A percentile compares a stretch with the other conserved stretches of the same genome.
These are phyloP conservation scores for Heteropelma amictum DNA, from an alignment of 2,888 invertebrate genomes.

Conservation along the genomic window DNA sequence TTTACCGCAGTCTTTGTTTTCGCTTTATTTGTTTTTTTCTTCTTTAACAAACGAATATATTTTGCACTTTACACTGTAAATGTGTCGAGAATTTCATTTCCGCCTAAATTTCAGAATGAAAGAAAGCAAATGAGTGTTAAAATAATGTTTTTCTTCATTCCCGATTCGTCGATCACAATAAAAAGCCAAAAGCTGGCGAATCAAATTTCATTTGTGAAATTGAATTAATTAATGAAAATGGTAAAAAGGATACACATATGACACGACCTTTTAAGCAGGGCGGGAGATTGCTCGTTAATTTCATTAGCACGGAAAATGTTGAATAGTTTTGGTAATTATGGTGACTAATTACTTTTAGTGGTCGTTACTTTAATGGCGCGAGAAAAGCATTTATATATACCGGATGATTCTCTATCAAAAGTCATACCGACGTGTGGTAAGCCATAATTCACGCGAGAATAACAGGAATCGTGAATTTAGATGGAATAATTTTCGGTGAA, in stretches of 20 bases:
- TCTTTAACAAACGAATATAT: background rate
- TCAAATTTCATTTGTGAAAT: slow-evolving; percentile 16
- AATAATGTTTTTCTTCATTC: no score
- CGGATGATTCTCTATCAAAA: no score
- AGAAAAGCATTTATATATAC: no score
- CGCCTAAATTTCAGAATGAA: background rate
- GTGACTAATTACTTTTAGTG: slow-evolving; percentile 58
- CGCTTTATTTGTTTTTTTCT: slow-evolving; percentile 7
- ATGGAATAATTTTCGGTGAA: no score
- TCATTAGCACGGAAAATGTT: slow-evolving; percentile 53
- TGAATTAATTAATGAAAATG: background rate
- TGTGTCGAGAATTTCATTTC: background rate
- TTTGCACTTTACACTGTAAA: background rate
- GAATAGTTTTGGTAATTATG: slow-evolving; percentile 59
- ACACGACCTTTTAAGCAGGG: slow-evolving; percentile 6
- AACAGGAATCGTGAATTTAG: no score
- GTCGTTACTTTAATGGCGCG: slow-evolving; percentile 49
- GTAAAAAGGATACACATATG: no score
- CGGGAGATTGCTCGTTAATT: slow-evolving; percentile 34
- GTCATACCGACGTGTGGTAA: no score
- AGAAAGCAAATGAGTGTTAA: no score
- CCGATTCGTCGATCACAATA: no score
- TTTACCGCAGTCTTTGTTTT: slow-evolving; percentile 11
- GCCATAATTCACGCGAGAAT: no score
- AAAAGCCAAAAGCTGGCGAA: no score